These are phyloP conservation scores for Cariama cristata DNA, from an alignment of 2,113 vertebrate species.

Conservation along the genomic window DNA sequence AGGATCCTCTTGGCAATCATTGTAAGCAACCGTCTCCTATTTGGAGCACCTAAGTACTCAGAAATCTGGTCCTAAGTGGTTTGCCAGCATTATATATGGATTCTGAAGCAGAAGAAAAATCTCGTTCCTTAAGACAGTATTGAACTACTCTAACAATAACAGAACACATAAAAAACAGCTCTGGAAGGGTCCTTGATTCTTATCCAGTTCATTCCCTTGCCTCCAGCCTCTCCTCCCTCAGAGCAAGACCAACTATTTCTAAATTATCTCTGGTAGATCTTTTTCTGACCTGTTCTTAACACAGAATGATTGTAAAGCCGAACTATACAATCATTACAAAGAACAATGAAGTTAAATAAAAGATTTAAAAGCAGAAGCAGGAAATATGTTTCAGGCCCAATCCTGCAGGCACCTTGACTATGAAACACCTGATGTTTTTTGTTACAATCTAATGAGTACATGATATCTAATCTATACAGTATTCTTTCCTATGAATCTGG, in stretches of 20 bases:
- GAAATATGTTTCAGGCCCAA: not conserved
- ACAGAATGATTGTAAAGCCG: not conserved
- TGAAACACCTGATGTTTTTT: not conserved
- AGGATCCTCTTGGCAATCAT: not conserved
- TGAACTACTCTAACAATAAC: not conserved
- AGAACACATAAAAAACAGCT: not conserved
- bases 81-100: not conserved
- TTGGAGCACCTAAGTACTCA: not conserved
- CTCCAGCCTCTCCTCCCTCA: not conserved
- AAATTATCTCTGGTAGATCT: not conserved
- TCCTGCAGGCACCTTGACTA: not conserved
- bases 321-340: not conserved
- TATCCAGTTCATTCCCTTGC: not conserved
- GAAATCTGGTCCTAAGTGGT: not conserved
- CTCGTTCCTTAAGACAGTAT: not conserved
- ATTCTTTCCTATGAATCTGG: not conserved
- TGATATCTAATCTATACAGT: not conserved
- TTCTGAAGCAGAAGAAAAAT: not conserved
- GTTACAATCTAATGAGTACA: not conserved
- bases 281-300: not conserved
- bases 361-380: not conserved
- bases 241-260: not conserved
- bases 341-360: not conserved
- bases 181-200: not conserved
- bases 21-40: not conserved